Conservation (phyloP, 2,113 vertebrate genomes). For the Bos indicus region DNA sequence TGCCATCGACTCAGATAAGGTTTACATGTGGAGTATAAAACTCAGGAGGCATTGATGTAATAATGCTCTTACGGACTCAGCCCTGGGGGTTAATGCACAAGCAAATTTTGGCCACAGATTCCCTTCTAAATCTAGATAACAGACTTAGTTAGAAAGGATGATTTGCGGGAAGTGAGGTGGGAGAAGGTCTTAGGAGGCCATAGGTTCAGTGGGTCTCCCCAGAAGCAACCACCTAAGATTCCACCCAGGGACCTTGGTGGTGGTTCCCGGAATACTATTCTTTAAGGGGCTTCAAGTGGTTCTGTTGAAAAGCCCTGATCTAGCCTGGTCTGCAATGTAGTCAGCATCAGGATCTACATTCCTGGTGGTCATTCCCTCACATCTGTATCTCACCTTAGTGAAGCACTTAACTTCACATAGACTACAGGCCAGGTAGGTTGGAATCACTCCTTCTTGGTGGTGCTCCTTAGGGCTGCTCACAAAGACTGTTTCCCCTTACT, state of each 20-base stretch:
- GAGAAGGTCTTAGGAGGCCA: neutral
- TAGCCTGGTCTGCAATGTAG: accelerated
- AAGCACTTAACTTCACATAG: accelerated
- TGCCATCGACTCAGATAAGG: neutral
- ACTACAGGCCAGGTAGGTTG: neutral
- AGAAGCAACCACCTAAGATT: neutral
- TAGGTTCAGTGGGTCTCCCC: neutral
- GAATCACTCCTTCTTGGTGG: neutral
- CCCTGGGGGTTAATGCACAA: too few species aligned
- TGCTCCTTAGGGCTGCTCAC: neutral
- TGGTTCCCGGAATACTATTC: accelerated
- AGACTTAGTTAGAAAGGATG: neutral
- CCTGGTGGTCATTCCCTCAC: too few species aligned
- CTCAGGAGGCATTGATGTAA: neutral
- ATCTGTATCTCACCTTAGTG: neutral
- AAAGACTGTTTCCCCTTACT: neutral
- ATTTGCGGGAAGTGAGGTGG: accelerated
- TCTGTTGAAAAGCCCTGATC: neutral
- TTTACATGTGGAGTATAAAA: neutral
- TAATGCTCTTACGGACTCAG: neutral
- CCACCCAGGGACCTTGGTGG: neutral
- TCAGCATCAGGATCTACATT: neutral
- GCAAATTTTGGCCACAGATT: neutral
- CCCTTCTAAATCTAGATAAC: neutral
- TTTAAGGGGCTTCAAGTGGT: neutral